phyloP scores from a whole-genome alignment of 2,797 vertebrate species.

The Enteromius thamalakanensis region DNA sequence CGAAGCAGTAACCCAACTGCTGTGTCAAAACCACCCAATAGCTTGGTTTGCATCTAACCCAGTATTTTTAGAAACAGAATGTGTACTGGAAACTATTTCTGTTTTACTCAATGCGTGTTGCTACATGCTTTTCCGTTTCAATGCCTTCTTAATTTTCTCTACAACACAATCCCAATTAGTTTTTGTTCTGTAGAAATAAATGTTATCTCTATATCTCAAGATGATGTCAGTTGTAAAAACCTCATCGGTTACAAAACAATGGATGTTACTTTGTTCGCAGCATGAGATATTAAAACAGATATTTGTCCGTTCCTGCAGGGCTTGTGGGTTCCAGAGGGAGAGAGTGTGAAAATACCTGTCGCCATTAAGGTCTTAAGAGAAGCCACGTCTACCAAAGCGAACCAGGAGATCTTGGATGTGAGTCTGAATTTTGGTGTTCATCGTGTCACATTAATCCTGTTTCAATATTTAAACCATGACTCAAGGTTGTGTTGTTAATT shows the following conservation, averaged over 20 bases:
- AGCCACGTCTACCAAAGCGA: constrained; percentile 95
- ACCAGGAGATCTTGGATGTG: constrained; percentile 98
- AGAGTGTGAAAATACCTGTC: constrained; percentile 97
- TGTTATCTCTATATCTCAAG: neutral
- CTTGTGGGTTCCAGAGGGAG: constrained; percentile 98
- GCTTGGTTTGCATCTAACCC: too few relatives aligned
- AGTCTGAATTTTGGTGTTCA: constrained; percentile 37
- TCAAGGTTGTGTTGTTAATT: neutral
- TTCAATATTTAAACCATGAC: neutral
- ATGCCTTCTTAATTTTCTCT: neutral
- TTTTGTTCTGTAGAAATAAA: constrained; percentile 4
- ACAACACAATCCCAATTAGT: neutral
- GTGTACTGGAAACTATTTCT: neutral
- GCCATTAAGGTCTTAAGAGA: constrained; percentile 98
- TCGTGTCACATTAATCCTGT: neutral
- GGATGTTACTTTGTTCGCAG: neutral
- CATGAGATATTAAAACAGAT: constrained; percentile 6
- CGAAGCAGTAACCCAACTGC: too few relatives aligned
- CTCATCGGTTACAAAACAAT: too few relatives aligned
- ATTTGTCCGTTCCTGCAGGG: constrained; percentile 77
- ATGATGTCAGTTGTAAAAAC: too few relatives aligned
- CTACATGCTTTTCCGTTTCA: neutral
- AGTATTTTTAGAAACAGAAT: neutral
- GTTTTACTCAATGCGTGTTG: neutral
- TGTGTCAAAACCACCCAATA: too few relatives aligned